phyloP scores from a whole-genome alignment of 2,797 vertebrate genomes.

The Pseudomugil gertrudae region DNA sequence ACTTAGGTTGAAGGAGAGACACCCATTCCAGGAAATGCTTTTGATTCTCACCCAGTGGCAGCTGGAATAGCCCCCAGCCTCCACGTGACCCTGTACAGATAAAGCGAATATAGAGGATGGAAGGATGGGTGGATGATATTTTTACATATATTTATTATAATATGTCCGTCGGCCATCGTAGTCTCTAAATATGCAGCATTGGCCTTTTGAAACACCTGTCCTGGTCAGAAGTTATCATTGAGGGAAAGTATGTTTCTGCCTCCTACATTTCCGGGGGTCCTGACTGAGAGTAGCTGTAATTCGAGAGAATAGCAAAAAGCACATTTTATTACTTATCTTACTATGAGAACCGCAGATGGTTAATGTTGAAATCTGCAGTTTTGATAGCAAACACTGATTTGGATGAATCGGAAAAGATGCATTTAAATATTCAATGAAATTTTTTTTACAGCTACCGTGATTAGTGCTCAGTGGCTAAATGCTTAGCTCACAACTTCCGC shows the following conservation, averaged over 20 bases:
- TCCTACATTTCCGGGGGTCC: background rate
- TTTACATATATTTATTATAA: background rate
- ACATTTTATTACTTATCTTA: background rate
- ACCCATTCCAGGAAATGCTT: background rate
- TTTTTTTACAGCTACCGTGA: background rate
- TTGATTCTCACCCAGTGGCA: background rate
- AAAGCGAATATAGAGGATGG: background rate
- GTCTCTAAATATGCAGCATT: background rate
- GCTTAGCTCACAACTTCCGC: background rate
- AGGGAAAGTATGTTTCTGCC: background rate
- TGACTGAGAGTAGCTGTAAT: background rate
- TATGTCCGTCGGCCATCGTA: background rate
- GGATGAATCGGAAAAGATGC: background rate
- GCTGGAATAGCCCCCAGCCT: background rate
- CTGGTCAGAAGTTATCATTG: background rate
- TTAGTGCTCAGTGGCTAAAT: background rate
- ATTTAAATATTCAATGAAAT: background rate
- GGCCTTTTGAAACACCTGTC: background rate
- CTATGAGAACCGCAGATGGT: background rate
- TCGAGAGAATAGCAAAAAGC: background rate
- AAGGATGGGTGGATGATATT: conserved; percentile 2
- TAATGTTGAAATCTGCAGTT: background rate
- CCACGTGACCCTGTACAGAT: background rate
- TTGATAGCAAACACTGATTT: background rate
- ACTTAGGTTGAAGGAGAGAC: background rate